Percentiles rank a stretch among this genome's conserved stretches.
phyloP scores from a whole-genome alignment of 2,888 invertebrate genomes.

The Dichetophora obliterata region DNA sequence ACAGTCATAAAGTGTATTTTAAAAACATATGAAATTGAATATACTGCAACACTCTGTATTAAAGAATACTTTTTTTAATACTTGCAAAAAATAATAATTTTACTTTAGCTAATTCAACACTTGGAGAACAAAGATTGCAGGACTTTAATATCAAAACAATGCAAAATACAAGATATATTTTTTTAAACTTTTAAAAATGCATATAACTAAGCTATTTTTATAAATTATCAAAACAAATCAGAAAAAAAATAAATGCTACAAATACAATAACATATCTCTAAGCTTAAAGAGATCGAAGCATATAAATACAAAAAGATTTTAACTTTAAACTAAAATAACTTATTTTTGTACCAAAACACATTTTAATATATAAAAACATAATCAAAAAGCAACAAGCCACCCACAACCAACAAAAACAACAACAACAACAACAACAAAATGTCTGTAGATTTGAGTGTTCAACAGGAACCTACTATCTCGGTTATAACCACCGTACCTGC shows the following conservation, averaged over 20 bases:
- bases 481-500: slow-evolving; percentile 67
- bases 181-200: background rate
- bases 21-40: too few species aligned
- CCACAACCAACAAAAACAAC: background rate
- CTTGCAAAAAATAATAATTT: background rate
- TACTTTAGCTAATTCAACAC: background rate
- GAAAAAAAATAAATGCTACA: slow-evolving; percentile 24
- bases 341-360: slow-evolving; percentile 45
- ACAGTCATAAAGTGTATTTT: too few species aligned
- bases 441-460: slow-evolving; percentile 66
- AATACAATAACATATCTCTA: slow-evolving; percentile 20
- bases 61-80: background rate
- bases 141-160: background rate
- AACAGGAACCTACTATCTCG: slow-evolving; percentile 65
- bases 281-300: background rate
- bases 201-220: background rate
- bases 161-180: background rate
- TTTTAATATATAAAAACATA: slow-evolving; percentile 13
- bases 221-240: slow-evolving; percentile 24
- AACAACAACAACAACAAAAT: slow-evolving; percentile 49
- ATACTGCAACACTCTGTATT: background rate
- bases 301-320: slow-evolving; percentile 21
- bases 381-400: slow-evolving; percentile 22
- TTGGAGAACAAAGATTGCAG: background rate
- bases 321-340: slow-evolving; percentile 17